A percentile compares a stretch with the other conserved stretches of the same genome.
Conservation (phyloP, 2,888 invertebrate species). For the Limnephilus auricula region DNA sequence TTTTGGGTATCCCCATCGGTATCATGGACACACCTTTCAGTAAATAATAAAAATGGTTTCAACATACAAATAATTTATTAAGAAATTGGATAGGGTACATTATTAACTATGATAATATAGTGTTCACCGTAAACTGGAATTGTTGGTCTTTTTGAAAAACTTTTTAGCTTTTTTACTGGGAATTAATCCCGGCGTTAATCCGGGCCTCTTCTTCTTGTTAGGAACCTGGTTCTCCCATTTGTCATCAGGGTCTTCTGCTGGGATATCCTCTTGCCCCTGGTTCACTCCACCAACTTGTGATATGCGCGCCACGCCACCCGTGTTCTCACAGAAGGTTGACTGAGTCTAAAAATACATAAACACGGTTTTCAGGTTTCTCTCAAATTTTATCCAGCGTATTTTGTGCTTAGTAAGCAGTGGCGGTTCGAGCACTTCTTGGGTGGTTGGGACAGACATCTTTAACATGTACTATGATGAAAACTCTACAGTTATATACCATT, state of each 20-base stretch:
- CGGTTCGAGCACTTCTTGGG: background rate
- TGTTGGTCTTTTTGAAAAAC: constrained; percentile 81
- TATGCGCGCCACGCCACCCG: constrained; percentile 74
- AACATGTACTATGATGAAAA: no score
- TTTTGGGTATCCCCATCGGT: no score
- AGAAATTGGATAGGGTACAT: background rate
- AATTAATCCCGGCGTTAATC: constrained; percentile 85
- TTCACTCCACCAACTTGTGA: constrained; percentile 75
- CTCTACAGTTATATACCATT: no score
- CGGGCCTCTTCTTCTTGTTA: constrained; percentile 82
- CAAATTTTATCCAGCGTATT: no score
- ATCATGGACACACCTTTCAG: background rate
- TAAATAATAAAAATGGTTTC: background rate
- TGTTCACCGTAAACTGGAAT: constrained; percentile 33
- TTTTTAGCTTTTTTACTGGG: constrained; percentile 93
- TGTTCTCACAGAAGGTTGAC: constrained; percentile 74
- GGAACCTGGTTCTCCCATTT: constrained; percentile 59
- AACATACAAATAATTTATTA: background rate
- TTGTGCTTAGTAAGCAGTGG: background rate
- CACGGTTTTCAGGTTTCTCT: background rate
- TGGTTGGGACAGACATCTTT: no score
- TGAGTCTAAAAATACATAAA: constrained; percentile 71
- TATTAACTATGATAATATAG: background rate
- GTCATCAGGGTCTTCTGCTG: constrained; percentile 69
- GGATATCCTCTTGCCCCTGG: constrained; percentile 69